phyloP scores from a whole-genome alignment of 2,888 invertebrate species.

The Cephalotes varians region DNA sequence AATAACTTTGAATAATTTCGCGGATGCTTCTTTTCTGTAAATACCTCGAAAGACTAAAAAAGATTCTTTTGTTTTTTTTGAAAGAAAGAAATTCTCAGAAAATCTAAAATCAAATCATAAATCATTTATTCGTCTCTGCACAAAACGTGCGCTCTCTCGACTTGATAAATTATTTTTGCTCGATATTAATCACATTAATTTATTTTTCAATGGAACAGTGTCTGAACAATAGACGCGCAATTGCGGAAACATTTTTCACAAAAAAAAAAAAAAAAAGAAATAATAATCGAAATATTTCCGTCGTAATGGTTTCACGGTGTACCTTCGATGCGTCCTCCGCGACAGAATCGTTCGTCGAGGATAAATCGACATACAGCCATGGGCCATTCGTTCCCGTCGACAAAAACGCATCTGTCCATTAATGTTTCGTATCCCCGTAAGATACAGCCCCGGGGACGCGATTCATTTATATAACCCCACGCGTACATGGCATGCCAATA shows the following conservation, averaged over 20 bases:
- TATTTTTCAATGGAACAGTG: constrained; percentile 12
- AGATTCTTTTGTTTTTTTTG: not conserved
- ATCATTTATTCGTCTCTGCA: not conserved
- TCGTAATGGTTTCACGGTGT: constrained; percentile 62
- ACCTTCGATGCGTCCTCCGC: constrained; percentile 63
- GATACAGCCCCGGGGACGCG: constrained; percentile 82
- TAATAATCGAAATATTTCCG: constrained; percentile 44
- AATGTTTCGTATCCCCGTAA: constrained; percentile 84
- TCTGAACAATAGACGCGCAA: constrained; percentile 30
- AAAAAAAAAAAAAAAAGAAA: constrained; percentile 23
- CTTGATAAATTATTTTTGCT: constrained; percentile 32
- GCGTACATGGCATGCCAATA: constrained; percentile 82
- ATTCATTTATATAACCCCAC: constrained; percentile 83
- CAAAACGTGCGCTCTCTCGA: not conserved
- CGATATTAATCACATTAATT: constrained; percentile 26
- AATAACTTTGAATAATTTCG: constrained; percentile 4
- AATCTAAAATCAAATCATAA: constrained; percentile 10
- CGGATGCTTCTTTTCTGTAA: not conserved
- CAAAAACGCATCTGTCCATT: constrained; percentile 83
- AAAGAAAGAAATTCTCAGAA: not conserved
- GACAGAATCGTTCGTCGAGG: constrained; percentile 75
- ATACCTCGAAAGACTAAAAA: constrained; percentile 2
- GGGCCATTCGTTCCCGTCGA: constrained; percentile 82
- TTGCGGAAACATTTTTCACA: constrained; percentile 33
- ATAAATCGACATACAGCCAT: constrained; percentile 82